Base-by-base conservation (phyloP, 2,888 invertebrate species). In the Tipula lateralis region DNA sequence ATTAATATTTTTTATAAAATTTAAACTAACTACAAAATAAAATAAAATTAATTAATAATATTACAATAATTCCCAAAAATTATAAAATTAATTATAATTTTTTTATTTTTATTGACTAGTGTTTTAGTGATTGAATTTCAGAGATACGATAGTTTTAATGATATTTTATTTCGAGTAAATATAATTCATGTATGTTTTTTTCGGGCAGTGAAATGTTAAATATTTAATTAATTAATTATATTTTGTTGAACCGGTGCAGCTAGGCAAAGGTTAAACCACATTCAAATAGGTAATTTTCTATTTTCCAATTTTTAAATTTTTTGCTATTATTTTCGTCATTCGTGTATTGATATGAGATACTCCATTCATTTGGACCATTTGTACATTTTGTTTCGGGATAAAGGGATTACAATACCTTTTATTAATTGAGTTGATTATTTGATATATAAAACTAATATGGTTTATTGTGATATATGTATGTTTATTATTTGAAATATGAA, bases 61-160 rank as follows among this genome's bases (percentile, higher is more conserved):
- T 66, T 66, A 66, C 66, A 66, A 66, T 66, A 66, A 66, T 66
- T 66, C 66, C 66, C 24, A 66, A 66, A 39, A 66, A 24, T 24
- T 12, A 66, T 9, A 66, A n/a, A n/a, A 24, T 66, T 66, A 24
- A 66, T 66, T 24, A 66, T 66, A 66, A 24, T 24, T 9, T 24
- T 66, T 66, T 66, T 66, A 66, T 24, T 66, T 66, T 19, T 66
- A 66, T 66, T 66, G 66, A 66, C 66, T 66, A 66, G 66, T 66
- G n/a, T 66, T 66, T 66, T 66, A 66, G 66, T 66, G 66, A 66
- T 66, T 66, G 19, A 66, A 66, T 66, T 66, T 66, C 24, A 66
- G 66, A 19, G 24, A 66, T 66, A 44, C 16, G 3, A 39, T 39
- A 39, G 13, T 44, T 44, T 13, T 44, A 44, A 16, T 44, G 44